Percentiles rank a stretch among this genome's conserved stretches.
phyloP scores from a whole-genome alignment of 2,888 invertebrate species.

The Morinoia aosen region DNA sequence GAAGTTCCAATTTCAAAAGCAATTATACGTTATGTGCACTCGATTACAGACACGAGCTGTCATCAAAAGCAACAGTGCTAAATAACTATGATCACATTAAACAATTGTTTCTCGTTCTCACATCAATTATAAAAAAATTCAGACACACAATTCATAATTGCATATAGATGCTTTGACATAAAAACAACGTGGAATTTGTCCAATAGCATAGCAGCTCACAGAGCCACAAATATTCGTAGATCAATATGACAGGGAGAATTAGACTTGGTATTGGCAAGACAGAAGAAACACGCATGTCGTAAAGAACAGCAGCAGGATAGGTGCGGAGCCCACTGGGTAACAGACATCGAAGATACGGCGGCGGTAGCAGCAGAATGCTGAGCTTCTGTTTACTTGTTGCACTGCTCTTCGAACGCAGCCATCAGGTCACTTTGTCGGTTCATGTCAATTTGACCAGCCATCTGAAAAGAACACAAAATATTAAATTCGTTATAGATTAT shows the following conservation, averaged over 20 bases:
- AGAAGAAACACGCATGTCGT: background rate
- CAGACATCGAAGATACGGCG: background rate
- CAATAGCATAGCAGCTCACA: background rate
- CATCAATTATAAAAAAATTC: background rate
- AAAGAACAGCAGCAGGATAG: background rate
- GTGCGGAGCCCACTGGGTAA: background rate
- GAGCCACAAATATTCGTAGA: background rate
- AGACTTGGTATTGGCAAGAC: background rate
- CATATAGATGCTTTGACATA: background rate
- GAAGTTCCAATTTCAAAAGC: background rate
- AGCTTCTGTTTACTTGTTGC: conserved; percentile 60
- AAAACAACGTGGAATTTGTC: background rate
- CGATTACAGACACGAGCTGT: background rate
- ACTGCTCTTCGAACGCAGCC: conserved; percentile 93
- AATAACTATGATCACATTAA: background rate
- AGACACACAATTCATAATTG: background rate
- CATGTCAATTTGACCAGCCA: conserved; percentile 94
- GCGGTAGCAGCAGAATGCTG: background rate
- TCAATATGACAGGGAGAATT: background rate
- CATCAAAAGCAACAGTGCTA: background rate
- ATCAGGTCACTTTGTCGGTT: conserved; percentile 98
- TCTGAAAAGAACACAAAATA: conserved; percentile 75
- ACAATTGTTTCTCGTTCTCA: background rate
- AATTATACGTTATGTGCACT: background rate
- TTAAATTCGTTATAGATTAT: background rate